Percentiles rank a stretch among this genome's conserved stretches.
phyloP scores from a whole-genome alignment of 37 sponge, comb jelly and placozoan genomes.

The Spongilla lacustris region DNA sequence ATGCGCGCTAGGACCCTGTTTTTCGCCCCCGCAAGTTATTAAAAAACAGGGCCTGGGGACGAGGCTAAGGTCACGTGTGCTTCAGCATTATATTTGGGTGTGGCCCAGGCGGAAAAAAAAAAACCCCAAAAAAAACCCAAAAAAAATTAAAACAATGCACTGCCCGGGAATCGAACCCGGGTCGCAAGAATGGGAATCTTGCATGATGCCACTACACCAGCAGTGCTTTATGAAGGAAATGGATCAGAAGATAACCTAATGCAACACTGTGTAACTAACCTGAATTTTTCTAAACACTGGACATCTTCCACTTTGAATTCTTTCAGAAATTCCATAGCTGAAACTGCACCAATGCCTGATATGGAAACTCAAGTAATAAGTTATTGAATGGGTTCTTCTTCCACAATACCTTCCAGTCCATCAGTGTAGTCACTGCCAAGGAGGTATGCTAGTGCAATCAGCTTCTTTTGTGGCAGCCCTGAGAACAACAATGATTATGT shows the following conservation, averaged over 20 bases:
- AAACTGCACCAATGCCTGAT: constrained; percentile 70
- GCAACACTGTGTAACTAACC: constrained; percentile 16
- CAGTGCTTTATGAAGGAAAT: constrained; percentile 54
- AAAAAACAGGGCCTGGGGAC: no score
- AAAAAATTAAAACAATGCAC: constrained; percentile 66
- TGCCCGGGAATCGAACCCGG: constrained; percentile 95
- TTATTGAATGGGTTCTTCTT: no score
- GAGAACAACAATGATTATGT: no score
- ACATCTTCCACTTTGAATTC: constrained; percentile 71
- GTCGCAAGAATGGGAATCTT: constrained; percentile 95
- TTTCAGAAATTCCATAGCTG: constrained; percentile 82
- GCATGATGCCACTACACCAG: constrained; percentile 92
- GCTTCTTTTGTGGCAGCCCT: constrained; percentile 71
- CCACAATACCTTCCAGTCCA: constrained; percentile 88
- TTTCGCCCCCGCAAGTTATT: no score
- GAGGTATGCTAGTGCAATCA: constrained; percentile 84
- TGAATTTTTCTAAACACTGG: constrained; percentile 64
- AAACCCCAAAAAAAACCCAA: no score
- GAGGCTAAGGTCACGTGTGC: no score
- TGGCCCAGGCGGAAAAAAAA: no score
- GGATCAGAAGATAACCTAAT: no score
- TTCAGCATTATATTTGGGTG: no score
- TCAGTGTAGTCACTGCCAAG: constrained; percentile 96
- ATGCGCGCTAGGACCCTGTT: no score
- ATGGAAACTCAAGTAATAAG: neutral